phyloP scores from a whole-genome alignment of 2,797 vertebrate species.

The Acipenser oxyrinchus region DNA sequence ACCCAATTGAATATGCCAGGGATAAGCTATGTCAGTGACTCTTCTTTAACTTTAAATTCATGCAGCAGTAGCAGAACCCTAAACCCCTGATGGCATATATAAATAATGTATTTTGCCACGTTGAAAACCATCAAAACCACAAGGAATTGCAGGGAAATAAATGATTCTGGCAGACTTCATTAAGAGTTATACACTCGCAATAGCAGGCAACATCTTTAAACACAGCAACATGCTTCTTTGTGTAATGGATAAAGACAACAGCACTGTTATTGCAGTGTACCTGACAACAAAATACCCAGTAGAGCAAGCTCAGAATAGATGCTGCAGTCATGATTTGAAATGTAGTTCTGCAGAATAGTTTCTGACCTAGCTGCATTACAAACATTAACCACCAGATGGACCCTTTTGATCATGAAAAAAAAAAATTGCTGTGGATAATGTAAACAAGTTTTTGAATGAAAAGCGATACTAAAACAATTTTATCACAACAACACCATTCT shows the following conservation, averaged over 20 bases:
- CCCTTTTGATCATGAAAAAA: slow-evolving; percentile 17
- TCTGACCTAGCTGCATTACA: slow-evolving; percentile 24
- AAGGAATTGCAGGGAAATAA: not conserved
- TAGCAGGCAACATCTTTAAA: not conserved
- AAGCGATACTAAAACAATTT: no score
- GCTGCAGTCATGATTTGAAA: not conserved
- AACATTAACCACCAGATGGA: slow-evolving; percentile 47
- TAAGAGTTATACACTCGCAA: not conserved
- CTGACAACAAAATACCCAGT: not conserved
- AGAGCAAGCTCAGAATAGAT: not conserved
- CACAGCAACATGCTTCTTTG: not conserved
- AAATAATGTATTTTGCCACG: no score
- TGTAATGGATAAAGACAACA: slow-evolving; percentile 5
- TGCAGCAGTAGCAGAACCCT: no score
- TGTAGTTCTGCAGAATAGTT: not conserved
- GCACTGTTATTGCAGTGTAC: not conserved
- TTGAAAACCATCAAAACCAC: no score
- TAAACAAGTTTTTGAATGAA: no score
- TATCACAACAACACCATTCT: no score
- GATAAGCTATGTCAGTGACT: no score
- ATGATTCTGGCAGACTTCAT: not conserved
- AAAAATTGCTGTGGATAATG: not conserved
- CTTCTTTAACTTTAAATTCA: no score
- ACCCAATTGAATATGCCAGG: no score
- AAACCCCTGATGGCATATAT: no score